phyloP scores from a whole-genome alignment of 2,888 invertebrate genomes.

The Chydorus sphaericus region DNA sequence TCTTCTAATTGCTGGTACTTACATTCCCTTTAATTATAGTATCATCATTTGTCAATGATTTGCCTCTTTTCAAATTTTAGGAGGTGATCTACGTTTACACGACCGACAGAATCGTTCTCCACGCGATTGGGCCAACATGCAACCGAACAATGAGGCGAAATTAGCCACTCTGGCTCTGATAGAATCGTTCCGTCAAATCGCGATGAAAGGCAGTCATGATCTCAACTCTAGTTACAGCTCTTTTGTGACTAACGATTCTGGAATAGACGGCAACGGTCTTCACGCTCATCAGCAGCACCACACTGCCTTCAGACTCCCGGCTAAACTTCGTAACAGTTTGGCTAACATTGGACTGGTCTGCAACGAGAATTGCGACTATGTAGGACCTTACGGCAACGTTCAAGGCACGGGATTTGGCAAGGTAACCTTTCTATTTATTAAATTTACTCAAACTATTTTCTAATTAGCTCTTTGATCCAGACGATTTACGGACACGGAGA shows the following conservation, averaged over 20 bases:
- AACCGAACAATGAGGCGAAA: constrained; percentile 18
- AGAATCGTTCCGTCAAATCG: constrained; percentile 19
- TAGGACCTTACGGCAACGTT: constrained; percentile 16
- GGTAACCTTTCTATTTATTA: constrained; percentile 9
- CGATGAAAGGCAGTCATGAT: constrained; percentile 2
- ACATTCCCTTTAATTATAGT: background rate
- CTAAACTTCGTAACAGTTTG: background rate
- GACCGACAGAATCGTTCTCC: constrained; percentile 28
- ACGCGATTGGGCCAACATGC: constrained; percentile 21
- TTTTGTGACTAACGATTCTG: background rate
- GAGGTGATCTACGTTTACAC: constrained; percentile 31
- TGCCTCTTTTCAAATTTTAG: background rate
- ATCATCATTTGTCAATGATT: background rate
- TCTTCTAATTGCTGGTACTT: constrained; percentile 27
- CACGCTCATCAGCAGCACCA: background rate
- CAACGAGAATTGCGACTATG: constrained; percentile 15
- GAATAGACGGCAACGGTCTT: background rate
- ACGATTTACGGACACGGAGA: constrained; percentile 19
- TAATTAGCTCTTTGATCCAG: constrained; percentile 9
- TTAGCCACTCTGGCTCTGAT: constrained; percentile 18
- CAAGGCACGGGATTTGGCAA: constrained; percentile 19
- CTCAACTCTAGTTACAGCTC: background rate
- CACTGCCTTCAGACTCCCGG: background rate
- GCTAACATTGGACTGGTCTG: background rate
- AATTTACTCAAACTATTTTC: background rate